phyloP scores from a whole-genome alignment of 2,797 vertebrate genomes.

The Neopelma chrysocephalum region DNA sequence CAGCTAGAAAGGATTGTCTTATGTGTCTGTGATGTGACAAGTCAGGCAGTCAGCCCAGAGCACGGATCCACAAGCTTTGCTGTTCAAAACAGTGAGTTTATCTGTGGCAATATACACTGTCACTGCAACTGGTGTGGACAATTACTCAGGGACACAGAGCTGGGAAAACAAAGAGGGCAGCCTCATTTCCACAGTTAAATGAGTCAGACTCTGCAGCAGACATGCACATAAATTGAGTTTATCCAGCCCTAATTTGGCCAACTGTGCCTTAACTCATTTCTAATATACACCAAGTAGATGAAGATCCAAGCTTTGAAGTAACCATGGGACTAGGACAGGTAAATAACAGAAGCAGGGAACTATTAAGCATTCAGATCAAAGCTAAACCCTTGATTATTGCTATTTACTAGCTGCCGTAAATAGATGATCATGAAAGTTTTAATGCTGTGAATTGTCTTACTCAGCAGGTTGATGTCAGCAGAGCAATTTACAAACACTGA shows the following conservation, averaged over 20 bases:
- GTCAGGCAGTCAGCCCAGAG: not conserved
- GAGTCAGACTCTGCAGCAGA: not conserved
- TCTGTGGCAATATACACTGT: not conserved
- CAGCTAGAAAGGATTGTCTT: not conserved
- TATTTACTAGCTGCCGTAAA: conserved; percentile 55
- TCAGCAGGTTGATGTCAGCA: conserved; percentile 64
- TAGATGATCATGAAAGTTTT: conserved; percentile 52
- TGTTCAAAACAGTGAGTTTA: not conserved
- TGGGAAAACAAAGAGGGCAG: not conserved
- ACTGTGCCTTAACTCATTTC: not conserved
- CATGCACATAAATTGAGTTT: not conserved
- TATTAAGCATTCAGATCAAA: conserved; percentile 43
- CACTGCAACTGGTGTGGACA: not conserved
- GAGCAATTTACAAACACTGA: conserved; percentile 62
- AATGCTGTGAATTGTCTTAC: conserved; percentile 70
- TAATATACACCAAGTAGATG: not conserved
- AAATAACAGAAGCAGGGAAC: conserved; percentile 51
- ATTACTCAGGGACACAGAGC: not conserved
- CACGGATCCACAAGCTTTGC: not conserved
- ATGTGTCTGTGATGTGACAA: not conserved
- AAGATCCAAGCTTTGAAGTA: not conserved
- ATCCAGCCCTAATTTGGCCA: not conserved
- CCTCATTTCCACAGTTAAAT: not conserved
- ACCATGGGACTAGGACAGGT: not conserved
- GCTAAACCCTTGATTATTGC: conserved; percentile 44